A percentile compares a stretch with the other conserved stretches of the same genome.
Conservation (phyloP, 2,888 invertebrate species). For the Scaptomyza tumidula region DNA sequence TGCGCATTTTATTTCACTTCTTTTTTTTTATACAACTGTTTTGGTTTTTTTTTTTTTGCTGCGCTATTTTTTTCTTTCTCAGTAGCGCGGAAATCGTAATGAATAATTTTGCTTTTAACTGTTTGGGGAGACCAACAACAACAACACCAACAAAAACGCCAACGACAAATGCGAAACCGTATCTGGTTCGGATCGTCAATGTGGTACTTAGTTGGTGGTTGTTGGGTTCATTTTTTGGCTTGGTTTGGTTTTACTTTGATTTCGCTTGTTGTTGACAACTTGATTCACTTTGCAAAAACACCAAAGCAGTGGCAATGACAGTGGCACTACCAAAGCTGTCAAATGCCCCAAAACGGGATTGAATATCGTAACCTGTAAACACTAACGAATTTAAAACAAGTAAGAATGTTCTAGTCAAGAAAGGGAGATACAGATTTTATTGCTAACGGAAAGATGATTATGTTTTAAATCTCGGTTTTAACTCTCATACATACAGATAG, state of each 20-base stretch:
- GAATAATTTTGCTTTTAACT: slow-evolving; percentile 77
- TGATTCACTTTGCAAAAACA: slow-evolving; percentile 17
- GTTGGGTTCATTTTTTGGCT: slow-evolving; percentile 60
- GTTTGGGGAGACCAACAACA: slow-evolving; percentile 38
- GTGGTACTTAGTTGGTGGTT: slow-evolving; percentile 25
- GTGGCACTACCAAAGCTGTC: background rate
- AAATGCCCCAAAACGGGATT: background rate
- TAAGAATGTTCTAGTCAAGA: no score
- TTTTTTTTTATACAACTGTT: slow-evolving; percentile 2
- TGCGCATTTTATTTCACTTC: slow-evolving; percentile 33
- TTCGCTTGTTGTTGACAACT: slow-evolving; percentile 41
- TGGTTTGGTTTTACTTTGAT: slow-evolving; percentile 39
- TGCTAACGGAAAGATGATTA: no score
- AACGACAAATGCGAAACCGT: slow-evolving; percentile 39
- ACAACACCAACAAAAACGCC: background rate
- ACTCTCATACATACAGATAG: no score
- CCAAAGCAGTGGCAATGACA: slow-evolving; percentile 17
- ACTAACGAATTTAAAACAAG: background rate
- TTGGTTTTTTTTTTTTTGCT: slow-evolving; percentile 10
- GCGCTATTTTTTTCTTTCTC: slow-evolving; percentile 23
- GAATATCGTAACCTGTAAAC: background rate
- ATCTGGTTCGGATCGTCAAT: slow-evolving; percentile 63
- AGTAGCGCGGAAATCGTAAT: slow-evolving; percentile 76
- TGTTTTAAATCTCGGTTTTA: no score
- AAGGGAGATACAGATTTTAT: no score